phyloP scores from a whole-genome alignment of 2,797 vertebrate species.

The Tolypeutes matacus region DNA sequence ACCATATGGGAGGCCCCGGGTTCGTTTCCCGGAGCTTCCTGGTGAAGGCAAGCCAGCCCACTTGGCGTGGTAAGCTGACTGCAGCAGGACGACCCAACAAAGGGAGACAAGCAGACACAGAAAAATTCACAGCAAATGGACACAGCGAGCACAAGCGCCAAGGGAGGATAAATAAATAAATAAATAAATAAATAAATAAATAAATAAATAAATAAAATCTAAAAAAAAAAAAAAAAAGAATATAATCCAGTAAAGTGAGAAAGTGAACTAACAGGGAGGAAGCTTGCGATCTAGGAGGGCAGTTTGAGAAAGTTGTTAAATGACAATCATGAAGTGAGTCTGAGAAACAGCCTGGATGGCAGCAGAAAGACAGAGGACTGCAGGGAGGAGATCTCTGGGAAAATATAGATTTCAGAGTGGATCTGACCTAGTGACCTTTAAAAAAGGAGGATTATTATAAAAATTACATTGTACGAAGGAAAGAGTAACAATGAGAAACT shows the following conservation, averaged over 20 bases:
- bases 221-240: no score
- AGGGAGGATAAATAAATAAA: no score
- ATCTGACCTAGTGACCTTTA: not conserved
- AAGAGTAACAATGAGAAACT: constrained; percentile 11
- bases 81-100: no score
- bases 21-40: no score
- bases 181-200: no score
- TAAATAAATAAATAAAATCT: no score
- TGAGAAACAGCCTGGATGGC: not conserved
- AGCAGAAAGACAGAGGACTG: not conserved
- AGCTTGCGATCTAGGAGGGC: not conserved
- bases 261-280: not conserved
- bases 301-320: not conserved
- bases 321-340: not conserved
- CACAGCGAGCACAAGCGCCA: no score
- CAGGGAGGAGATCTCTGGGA: not conserved
- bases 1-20: no score
- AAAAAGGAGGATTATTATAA: not conserved
- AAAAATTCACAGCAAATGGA: no score
- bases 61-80: no score
- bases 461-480: not conserved
- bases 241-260: not conserved
- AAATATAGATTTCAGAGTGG: not conserved
- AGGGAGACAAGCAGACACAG: no score
- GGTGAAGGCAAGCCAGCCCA: no score